Conservation (phyloP, 2,888 invertebrate species). For the Ochropleura leucogaster region DNA sequence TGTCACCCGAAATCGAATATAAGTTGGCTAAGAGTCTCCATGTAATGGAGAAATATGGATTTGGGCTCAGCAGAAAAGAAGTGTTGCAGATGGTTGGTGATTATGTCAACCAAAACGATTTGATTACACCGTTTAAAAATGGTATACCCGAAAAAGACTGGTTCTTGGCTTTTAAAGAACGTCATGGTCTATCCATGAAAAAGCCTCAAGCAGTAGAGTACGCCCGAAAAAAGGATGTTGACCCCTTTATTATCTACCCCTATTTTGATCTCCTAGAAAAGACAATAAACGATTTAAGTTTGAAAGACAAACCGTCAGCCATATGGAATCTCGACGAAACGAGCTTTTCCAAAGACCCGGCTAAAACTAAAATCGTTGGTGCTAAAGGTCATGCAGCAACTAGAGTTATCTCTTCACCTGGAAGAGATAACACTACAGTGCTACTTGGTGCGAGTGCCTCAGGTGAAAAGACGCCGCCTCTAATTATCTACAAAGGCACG, state of each 20-base stretch:
- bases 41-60: slow-evolving; percentile 25
- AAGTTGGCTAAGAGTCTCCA: slow-evolving; percentile 18
- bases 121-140: slow-evolving; percentile 22
- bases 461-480: slow-evolving; percentile 42
- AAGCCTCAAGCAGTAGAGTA: slow-evolving; percentile 32
- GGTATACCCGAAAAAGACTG: slow-evolving; percentile 29
- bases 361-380: no score
- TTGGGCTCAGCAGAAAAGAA: slow-evolving; percentile 21
- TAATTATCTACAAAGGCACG: slow-evolving; percentile 35
- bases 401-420: no score
- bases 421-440: slow-evolving; percentile 39
- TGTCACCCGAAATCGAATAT: slow-evolving; percentile 21
- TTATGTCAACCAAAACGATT: slow-evolving; percentile 7
- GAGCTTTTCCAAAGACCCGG: slow-evolving; percentile 10
- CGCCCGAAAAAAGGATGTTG: slow-evolving; percentile 13
- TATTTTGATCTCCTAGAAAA: slow-evolving; percentile 15
- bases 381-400: no score
- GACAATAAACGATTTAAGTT: slow-evolving; percentile 3
- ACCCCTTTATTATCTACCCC: slow-evolving; percentile 9
- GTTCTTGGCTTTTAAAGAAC: slow-evolving; percentile 16
- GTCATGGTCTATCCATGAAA: slow-evolving; percentile 23
- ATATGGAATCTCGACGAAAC: slow-evolving; percentile 25
- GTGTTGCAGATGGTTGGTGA: slow-evolving; percentile 18
- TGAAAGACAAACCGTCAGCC: slow-evolving; percentile 2
- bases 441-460: slow-evolving; percentile 41